phyloP scores from a whole-genome alignment of 2,113 vertebrate genomes.

The Alligator mississippiensis region DNA sequence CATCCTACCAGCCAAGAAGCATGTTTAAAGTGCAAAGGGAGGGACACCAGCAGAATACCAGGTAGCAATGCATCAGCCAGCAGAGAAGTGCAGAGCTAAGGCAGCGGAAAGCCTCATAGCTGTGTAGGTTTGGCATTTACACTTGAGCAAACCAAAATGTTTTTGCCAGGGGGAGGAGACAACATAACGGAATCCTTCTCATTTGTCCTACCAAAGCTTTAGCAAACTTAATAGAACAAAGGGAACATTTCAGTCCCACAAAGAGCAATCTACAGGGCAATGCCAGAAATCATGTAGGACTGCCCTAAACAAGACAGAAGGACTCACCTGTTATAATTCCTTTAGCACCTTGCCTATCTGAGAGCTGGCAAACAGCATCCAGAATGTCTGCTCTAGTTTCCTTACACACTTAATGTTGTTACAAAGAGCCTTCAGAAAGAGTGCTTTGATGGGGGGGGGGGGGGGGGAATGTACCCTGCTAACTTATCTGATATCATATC shows the following conservation, averaged over 20 bases:
- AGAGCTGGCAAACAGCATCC: neutral
- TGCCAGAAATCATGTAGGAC: neutral
- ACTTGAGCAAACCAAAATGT: neutral
- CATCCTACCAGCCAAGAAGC: neutral
- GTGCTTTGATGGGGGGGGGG: neutral
- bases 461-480: too few species aligned
- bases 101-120: neutral
- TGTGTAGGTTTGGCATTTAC: neutral
- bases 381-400: neutral
- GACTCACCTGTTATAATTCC: neutral
- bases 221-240: neutral
- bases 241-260: rapidly evolving
- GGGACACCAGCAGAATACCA: neutral
- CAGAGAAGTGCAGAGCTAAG: neutral
- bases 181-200: neutral
- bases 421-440: neutral
- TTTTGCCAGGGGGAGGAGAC: neutral
- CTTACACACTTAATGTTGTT: neutral
- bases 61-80: neutral
- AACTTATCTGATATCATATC: neutral
- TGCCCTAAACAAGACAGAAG: neutral
- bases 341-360: neutral
- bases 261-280: neutral
- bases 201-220: neutral
- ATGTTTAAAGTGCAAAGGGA: rapidly evolving